Evolutionary conservation across 2,888 invertebrate genomes (phyloP), one percentile per base, ranked within the genome.

Genomic region (Camponotus fellah): DNA sequence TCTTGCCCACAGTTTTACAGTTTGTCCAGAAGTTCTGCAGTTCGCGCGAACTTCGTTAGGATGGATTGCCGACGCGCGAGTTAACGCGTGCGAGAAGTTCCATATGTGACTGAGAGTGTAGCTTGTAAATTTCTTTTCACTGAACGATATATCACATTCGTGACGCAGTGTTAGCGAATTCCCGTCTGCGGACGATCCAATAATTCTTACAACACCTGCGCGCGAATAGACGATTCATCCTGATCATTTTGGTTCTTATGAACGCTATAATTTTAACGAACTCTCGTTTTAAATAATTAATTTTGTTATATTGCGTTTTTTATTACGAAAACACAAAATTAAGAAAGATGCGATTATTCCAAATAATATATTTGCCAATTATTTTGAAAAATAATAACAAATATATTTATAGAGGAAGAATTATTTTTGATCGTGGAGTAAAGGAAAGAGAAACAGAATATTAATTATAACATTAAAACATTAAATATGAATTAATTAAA

Each of bases 11-110:
- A 79, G 72, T 79, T 79, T 79, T 60, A 72, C 72, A 72, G 26
- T 68, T 66, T 40, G 46, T 60, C 37, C 62, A 40, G 34, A 68
- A 76, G 75, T 66, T 64, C 3, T 12, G 3, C 53, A 26, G 77
- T 77, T 53, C 72, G 40, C 60, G 58, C 53, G 56, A 74, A 85
- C 72, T 86, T 64, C n/a, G 68, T 37, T 66, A 66, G 49, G 69
- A 84, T 86, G 84, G 84, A 87, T 87, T 65, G 68, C 58, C 32
- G 43, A 69, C 14, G 49, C 17, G 58, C 64, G 77, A 82, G 84
- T 74, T 76, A 66, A 53, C 49, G 34, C 46, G 49, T 53, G 64
- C 64, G 60, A 68, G 77, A 85, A 74, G n/a, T 56, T 66, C 62
- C 21, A 53, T n/a, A 82, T 68, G 49, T 53, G 76, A 81, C 80